These are phyloP conservation scores for Oenanthe melanoleuca DNA, from an alignment of 2,113 vertebrate genomes.

Conservation along the genomic window DNA sequence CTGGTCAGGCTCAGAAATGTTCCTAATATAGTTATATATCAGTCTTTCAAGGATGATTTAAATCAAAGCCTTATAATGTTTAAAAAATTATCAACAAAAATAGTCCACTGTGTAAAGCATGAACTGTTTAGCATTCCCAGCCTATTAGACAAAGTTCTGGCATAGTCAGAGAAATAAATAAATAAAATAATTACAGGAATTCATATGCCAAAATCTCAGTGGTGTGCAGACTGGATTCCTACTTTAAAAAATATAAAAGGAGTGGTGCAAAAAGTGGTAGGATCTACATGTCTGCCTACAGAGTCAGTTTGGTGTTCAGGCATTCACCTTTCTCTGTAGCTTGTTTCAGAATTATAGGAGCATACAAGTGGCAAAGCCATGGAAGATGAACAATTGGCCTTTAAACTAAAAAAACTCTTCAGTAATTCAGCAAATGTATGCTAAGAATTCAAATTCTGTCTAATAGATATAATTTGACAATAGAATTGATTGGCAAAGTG, in stretches of 20 bases:
- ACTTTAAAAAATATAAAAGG: not conserved
- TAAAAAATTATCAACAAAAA: not conserved
- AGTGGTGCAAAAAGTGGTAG: not conserved
- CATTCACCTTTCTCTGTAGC: not conserved
- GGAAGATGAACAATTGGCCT: not conserved
- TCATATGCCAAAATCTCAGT: not conserved
- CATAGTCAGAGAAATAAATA: not conserved
- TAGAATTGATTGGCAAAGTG: not conserved
- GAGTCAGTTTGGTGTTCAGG: not conserved
- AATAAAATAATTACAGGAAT: not conserved
- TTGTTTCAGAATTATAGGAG: not conserved
- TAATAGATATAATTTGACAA: not conserved
- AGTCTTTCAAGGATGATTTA: not conserved
- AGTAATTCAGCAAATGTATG: not conserved
- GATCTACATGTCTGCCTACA: not conserved
- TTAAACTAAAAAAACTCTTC: not conserved
- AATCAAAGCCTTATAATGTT: not conserved
- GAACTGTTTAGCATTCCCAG: not conserved
- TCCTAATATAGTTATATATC: not conserved
- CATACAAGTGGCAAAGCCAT: accelerated
- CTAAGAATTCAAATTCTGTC: not conserved
- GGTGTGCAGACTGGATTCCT: not conserved
- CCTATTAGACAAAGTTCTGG: not conserved
- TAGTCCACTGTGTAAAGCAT: not conserved
- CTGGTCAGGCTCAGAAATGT: not conserved